Evolutionary conservation across 1,140 invertebrate species (phyloP), one percentile per base, ranked within the genome.

Genomic region (Drosophila melanogaster): DNA sequence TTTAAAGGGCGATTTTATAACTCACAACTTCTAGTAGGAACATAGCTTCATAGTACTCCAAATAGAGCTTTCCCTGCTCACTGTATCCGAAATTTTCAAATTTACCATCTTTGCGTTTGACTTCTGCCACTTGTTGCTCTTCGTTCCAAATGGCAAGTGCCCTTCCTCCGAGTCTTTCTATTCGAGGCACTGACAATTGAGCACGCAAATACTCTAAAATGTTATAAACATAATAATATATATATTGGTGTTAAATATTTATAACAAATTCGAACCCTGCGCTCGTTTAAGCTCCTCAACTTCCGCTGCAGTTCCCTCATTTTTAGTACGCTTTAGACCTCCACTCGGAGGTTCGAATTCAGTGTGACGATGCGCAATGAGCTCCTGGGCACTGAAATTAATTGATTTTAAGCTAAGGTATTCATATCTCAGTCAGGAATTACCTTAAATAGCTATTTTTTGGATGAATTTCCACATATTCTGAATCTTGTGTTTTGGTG

Each of bases 101-200:
- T 77, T 92, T 92, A 0, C 91, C 91, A 78, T 92, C 89, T 46
- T 90, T 92, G 0, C 72, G 79, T 7, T 76, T 7, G 0, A 92
- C 78, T 46, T 81, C 80, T 0, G 81, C 89, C n/a, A 66, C 81
- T 38, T 91, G 76, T 61, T 79, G 58, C 30, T 89, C 61, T 1
- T 40, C 22, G 15, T 80, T 58, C 91, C 91, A 92, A 0, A 6
- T 55, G n/a, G 73, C 91, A 26, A 85, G 7, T 1, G 90, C 71
- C 12, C 91, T 66, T 14, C 90, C 91, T 7, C 50, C 67, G 14
- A 78, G 38, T 4, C 89, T 67, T 19, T 92, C 91, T 33, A 90
- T 85, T 0, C 90, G 87, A 0, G 79, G 62, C 40, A 53, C 41
- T 4, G 81, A 92, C 4, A 92, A 38, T 17, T 84, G 77, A 5